Base-by-base conservation (phyloP, 2,888 invertebrate genomes). In the Tipula unca region DNA sequence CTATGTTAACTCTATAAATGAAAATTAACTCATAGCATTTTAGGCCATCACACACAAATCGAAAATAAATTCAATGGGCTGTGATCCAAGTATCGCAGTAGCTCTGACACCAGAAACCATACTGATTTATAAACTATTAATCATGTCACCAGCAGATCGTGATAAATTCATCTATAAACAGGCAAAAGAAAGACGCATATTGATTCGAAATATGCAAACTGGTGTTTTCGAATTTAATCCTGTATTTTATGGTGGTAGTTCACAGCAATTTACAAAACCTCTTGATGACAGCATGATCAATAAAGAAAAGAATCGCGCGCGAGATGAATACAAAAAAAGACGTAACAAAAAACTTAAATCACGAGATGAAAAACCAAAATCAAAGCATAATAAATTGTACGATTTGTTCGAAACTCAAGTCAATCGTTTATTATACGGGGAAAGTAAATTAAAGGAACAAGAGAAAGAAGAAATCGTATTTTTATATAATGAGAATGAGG, bases 171-270 rank as follows among this genome's bases (percentile, higher is more conserved):
- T 87, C 10, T 20, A 86, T 14, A 29, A 84, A 20, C 3, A 85
- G 10, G 86, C 86, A 29, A 85, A 84, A 82, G 29, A 48, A 25
- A 20, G 85, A 0, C 84, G 85, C 10, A 86, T 87, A n/a, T 42
- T 86, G 4, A 39, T 86, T 25, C 82, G 85, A 17, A 32, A 85
- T 82, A 3, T 10, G 3, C 13, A 84, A n/a, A 54, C 85, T 5
- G 32, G 82, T 20, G 3, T 20, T 0, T 69, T 69, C 29, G 84
- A 85, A 42, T 82, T 85, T 25, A 83, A 86, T 84, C 86, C 86
- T n/a, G n/a, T 32, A n/a, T 29, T 69, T 25, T 69, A 69, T 10
- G 10, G 25, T 69, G 69, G 25, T 69, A 3, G 10, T 25, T 1
- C 10, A 25, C 10, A 20, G 8, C 20, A 69, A 48, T n/a, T 17